These are phyloP conservation scores for Euclidia mi DNA, from an alignment of 2,888 invertebrate species.

Conservation along the genomic window DNA sequence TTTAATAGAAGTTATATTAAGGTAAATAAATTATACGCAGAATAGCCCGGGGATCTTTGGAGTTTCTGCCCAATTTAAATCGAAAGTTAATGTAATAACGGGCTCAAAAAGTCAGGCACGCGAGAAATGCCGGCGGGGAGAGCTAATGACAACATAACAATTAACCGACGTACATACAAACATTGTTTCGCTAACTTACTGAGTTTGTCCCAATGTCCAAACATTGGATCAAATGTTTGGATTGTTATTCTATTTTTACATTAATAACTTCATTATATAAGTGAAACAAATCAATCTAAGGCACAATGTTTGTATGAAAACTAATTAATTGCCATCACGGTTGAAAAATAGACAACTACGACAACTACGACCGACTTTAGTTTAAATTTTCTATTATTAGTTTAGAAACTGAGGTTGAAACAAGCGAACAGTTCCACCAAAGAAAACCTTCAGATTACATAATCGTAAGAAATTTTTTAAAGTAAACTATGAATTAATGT, in stretches of 20 bases:
- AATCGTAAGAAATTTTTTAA: neutral
- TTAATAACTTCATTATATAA: conserved; percentile 39
- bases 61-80: conserved; percentile 31
- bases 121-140: conserved; percentile 5
- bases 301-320: conserved; percentile 12
- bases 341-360: neutral
- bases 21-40: conserved; percentile 27
- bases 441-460: neutral
- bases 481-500: neutral
- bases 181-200: conserved; percentile 26
- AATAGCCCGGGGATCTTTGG: conserved; percentile 34
- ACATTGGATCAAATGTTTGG: conserved; percentile 38
- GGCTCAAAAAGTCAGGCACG: conserved; percentile 10
- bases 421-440: neutral
- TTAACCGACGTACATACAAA: conserved; percentile 27
- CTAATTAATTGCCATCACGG: conserved; percentile 1
- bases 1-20: conserved; percentile 17
- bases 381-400: conserved; percentile 2
- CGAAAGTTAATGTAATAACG: conserved; percentile 24
- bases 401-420: conserved; percentile 1
- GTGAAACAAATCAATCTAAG: conserved; percentile 27
- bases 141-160: conserved; percentile 52
- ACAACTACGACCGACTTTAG: neutral
- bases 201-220: conserved; percentile 17
- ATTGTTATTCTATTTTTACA: conserved; percentile 31